A percentile compares a stretch with the other conserved stretches of the same genome.
Evolutionary conservation across 2,888 invertebrate species (phyloP).

Genomic region (Leptopilina syphax): DNA sequence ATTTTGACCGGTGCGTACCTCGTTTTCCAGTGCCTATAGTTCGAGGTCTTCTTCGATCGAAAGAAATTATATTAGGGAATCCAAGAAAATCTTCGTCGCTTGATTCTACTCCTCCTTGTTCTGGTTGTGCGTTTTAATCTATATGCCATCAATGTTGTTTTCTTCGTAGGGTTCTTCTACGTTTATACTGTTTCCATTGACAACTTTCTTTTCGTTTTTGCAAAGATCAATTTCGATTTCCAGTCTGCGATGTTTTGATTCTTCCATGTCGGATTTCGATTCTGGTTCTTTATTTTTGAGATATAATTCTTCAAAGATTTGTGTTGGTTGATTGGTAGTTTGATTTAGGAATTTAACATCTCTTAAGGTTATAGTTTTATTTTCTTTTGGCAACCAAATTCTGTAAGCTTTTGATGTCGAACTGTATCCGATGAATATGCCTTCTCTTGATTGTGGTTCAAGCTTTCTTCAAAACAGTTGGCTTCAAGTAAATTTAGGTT

Average conservation of each 20-base stretch:
- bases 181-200: no score
- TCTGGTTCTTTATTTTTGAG: no score
- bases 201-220: no score
- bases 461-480: conserved; percentile 47
- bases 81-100: neutral
- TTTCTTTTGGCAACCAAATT: conserved; percentile 51
- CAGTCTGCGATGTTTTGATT: no score
- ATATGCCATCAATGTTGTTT: no score
- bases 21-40: neutral
- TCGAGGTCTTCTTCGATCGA: neutral
- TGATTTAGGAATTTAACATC: conserved; percentile 48
- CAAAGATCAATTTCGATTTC: neutral
- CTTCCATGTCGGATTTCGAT: no score
- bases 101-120: conserved; percentile 10
- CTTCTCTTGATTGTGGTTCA: conserved; percentile 46
- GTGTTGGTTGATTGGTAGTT: no score
- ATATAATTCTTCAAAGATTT: no score
- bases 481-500: no score
- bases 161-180: no score
- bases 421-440: conserved; percentile 51
- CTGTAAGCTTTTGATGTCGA: conserved; percentile 52
- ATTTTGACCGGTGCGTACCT: neutral
- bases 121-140: neutral
- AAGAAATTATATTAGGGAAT: neutral
- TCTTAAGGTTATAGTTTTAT: conserved; percentile 46